Evolutionary conservation across 23 tunicate species (phyloP).

Genomic region (Ascidia mentula): DNA sequence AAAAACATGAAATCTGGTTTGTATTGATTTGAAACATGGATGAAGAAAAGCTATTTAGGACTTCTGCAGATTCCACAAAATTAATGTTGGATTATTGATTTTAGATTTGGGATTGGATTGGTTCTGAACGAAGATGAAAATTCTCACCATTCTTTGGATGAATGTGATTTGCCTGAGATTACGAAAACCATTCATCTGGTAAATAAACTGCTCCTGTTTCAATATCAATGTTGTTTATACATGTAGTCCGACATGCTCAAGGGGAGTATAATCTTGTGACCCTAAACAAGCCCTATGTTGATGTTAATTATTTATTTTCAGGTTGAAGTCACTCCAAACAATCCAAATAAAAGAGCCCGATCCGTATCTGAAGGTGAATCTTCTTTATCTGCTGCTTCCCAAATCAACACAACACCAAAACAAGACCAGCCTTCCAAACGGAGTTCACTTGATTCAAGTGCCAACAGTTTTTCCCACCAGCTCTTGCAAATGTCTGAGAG

Average conservation of each 20-base stretch:
- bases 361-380: conserved; percentile 2
- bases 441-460: not conserved
- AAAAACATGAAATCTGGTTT: no score
- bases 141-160: conserved; percentile 12
- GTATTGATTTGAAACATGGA: no score
- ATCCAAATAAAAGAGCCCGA: not conserved
- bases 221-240: no score
- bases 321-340: not conserved
- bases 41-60: no score
- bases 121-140: not conserved
- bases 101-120: conserved; percentile 47
- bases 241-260: no score
- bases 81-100: not conserved
- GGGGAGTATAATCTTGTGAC: no score
- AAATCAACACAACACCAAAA: not conserved
- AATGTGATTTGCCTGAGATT: conserved; percentile 25
- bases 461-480: conserved; percentile 1
- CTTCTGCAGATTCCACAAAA: not conserved
- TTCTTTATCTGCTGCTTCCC: not conserved
- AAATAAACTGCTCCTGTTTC: no score
- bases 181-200: conserved; percentile 22
- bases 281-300: no score
- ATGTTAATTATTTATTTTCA: not conserved
- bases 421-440: not conserved
- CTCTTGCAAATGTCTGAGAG: conserved; percentile 52